Conservation (phyloP, 2,797 vertebrate genomes). For the Ctenosaura bakeri region DNA sequence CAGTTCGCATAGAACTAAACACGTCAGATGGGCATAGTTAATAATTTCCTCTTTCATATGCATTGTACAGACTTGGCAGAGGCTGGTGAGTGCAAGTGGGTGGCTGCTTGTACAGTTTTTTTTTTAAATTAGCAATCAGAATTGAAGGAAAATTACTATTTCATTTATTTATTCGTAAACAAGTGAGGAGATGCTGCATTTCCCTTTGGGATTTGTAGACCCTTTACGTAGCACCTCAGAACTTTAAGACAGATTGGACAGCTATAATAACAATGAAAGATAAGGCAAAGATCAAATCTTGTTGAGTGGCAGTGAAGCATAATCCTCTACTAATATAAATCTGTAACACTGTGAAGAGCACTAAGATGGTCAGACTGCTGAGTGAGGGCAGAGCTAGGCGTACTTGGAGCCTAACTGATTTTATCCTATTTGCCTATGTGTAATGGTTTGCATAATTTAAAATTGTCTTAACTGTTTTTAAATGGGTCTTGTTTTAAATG, state of each 20-base stretch:
- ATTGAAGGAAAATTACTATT: not conserved
- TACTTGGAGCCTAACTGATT: too few species aligned
- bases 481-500: too few species aligned
- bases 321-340: too few species aligned
- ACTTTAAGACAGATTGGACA: not conserved
- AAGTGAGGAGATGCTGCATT: too few species aligned
- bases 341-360: too few species aligned
- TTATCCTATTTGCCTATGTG: too few species aligned
- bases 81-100: not conserved
- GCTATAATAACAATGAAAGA: not conserved
- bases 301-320: too few species aligned
- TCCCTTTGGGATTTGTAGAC: not conserved
- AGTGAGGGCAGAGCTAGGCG: too few species aligned
- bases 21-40: not conserved
- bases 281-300: too few species aligned
- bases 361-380: too few species aligned
- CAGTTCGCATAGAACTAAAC: not conserved
- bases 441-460: too few species aligned
- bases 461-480: too few species aligned
- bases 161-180: not conserved
- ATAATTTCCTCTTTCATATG: not conserved
- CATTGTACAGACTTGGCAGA: not conserved
- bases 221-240: not conserved
- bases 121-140: not conserved
- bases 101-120: not conserved